These are phyloP conservation scores for Odontomachus brunneus DNA, from an alignment of 1,140 invertebrate genomes.

Conservation along the genomic window DNA sequence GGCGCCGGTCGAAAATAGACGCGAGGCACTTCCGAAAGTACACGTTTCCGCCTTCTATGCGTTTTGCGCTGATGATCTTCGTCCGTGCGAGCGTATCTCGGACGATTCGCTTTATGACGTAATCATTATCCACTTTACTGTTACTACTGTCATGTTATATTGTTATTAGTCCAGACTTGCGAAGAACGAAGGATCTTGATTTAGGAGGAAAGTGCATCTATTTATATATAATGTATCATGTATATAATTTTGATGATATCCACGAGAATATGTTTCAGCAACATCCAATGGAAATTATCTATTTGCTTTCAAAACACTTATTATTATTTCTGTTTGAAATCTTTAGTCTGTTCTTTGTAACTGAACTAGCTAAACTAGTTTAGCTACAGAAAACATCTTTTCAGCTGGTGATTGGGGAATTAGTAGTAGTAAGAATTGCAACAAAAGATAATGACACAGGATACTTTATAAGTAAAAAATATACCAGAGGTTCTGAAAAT, in stretches of 20 bases:
- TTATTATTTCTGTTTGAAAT: not conserved
- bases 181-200: not conserved
- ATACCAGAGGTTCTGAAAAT: no score
- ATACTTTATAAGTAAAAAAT: no score
- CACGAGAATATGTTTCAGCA: not conserved
- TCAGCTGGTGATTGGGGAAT: no score
- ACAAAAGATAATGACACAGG: no score
- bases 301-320: not conserved
- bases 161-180: not conserved
- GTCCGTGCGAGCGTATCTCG: no score
- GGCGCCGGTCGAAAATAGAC: constrained; percentile 61
- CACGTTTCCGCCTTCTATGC: not conserved
- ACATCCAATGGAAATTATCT: no score
- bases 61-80: not conserved
- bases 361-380: no score
- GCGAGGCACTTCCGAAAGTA: constrained; percentile 36
- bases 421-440: no score
- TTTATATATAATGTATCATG: not conserved
- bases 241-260: not conserved
- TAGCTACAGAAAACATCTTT: no score
- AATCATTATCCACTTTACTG: not conserved
- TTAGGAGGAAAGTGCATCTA: not conserved
- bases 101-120: no score
- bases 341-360: no score
- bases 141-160: no score